Evolutionary conservation across 2,113 vertebrate species (phyloP).

Genomic region (Entelurus aequoreus): DNA sequence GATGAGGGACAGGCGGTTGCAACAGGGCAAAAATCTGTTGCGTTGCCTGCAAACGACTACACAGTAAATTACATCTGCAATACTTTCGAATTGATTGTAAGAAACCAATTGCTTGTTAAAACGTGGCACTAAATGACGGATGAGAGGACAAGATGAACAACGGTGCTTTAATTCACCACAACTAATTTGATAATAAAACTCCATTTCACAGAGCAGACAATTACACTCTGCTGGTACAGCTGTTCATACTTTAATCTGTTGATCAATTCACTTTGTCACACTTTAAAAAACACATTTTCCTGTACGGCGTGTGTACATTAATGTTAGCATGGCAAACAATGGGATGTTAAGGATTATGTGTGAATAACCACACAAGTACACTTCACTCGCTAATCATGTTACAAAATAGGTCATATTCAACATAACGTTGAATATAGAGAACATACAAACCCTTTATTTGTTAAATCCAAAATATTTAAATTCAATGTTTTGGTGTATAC

Average conservation of each 20-base stretch:
- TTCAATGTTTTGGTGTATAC: too few relatives aligned
- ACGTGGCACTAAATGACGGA: constrained; percentile 62
- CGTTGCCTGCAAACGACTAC: constrained; percentile 30
- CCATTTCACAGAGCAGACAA: constrained; percentile 63
- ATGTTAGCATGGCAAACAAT: too few relatives aligned
- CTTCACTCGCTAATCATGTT: too few relatives aligned
- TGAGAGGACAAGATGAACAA: constrained; percentile 64
- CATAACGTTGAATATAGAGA: too few relatives aligned
- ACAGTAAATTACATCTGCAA: constrained; percentile 40
- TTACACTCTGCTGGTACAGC: constrained; percentile 39
- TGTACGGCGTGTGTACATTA: background rate
- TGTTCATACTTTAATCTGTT: constrained; percentile 9
- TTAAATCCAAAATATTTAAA: too few relatives aligned
- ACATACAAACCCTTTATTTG: too few relatives aligned
- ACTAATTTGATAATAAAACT: constrained; percentile 72
- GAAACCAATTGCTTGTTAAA: constrained; percentile 56
- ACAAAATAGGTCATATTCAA: too few relatives aligned
- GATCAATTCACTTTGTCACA: constrained; percentile 10
- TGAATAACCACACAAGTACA: too few relatives aligned
- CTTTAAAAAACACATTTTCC: constrained; percentile 2
- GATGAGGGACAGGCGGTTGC: constrained; percentile 5
- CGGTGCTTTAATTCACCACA: constrained; percentile 65
- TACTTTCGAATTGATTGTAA: constrained; percentile 61
- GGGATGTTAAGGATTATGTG: too few relatives aligned
- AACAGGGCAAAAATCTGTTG: constrained; percentile 55